Conservation (phyloP, 92 coral and sea anemone species). For the Actinostola sp. region DNA sequence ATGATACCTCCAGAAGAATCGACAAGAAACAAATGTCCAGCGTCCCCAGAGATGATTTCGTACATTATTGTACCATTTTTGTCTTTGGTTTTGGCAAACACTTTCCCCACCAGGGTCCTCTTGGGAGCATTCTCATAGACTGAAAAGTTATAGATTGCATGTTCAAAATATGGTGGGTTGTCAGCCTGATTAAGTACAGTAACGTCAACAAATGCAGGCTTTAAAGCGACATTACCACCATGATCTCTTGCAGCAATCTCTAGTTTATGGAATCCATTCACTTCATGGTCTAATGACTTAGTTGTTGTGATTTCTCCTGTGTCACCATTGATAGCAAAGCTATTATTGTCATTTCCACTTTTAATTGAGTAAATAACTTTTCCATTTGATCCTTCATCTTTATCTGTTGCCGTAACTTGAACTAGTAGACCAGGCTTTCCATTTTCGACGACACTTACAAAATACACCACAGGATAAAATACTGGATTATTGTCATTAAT, state of each 20-base stretch:
- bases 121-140: conserved; percentile 88
- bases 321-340: conserved; percentile 54
- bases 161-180: conserved; percentile 77
- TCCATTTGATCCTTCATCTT: conserved; percentile 78
- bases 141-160: conserved; percentile 68
- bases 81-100: conserved; percentile 75
- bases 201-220: conserved; percentile 73
- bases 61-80: conserved; percentile 59
- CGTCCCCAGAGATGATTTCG: conserved; percentile 85
- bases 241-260: conserved; percentile 79
- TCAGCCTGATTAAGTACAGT: conserved; percentile 81
- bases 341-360: conserved; percentile 48
- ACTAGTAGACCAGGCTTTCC: conserved; percentile 61
- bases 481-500: conserved; percentile 88
- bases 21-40: conserved; percentile 63
- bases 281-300: conserved; percentile 54
- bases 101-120: conserved; percentile 84
- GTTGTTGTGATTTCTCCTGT: conserved; percentile 65
- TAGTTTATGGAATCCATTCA: conserved; percentile 63
- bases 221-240: conserved; percentile 67
- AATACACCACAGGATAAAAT: conserved; percentile 80
- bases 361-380: conserved; percentile 55
- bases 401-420: conserved; percentile 81
- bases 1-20: conserved; percentile 89
- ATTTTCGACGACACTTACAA: conserved; percentile 60